Evolutionary conservation across 2,113 vertebrate species (phyloP), one percentile per base, ranked within the genome.

Genomic region (Dicrurus megarhynchus): DNA sequence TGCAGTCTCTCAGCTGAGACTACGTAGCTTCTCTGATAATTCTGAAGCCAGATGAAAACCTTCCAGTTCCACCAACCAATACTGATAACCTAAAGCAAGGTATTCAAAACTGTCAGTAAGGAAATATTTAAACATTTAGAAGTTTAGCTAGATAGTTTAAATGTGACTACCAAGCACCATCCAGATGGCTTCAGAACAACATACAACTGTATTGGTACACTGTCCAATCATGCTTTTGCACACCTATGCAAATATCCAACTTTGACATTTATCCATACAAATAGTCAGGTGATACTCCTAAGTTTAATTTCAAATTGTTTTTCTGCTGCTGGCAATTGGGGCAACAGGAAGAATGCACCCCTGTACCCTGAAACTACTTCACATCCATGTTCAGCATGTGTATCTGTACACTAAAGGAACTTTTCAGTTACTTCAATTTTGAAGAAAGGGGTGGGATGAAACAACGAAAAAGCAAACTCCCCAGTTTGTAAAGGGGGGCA

Each of bases 121-220:
- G 93, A 90, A 77, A 80, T 71, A 60, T 53, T 96, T 95, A 94
- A 93, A 80, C 8, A 50, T 63, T 88, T 50, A 77, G 35, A 96
- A 94, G n/a, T 68, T 92, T 79, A 96, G 64, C 71, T 74, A 64
- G 89, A 88, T 14, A 95, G 60, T 46, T 91, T 39, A 94, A 64
- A 96, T 63, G 74, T 75, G 57, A 94, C 70, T 55, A 94, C 44
- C 30, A 96, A 97, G 50, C 64, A 78, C 61, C 64, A 94, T 33
- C 63, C 67, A 79, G 56, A 57, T 65, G 57, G 67, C 41, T 95
- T 85, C 63, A 84, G 61, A 90, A 60, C 1, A 8, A 80, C 23
- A 41, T 28, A 7, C 15, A 78, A 53, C 4, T 60, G 16, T 42
- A 60, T n/a, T 53, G 32, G 56, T 60, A 73, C 1, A 4, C 44